These are phyloP conservation scores for Mugil cephalus DNA, from an alignment of 2,113 vertebrate genomes.

Conservation along the genomic window DNA sequence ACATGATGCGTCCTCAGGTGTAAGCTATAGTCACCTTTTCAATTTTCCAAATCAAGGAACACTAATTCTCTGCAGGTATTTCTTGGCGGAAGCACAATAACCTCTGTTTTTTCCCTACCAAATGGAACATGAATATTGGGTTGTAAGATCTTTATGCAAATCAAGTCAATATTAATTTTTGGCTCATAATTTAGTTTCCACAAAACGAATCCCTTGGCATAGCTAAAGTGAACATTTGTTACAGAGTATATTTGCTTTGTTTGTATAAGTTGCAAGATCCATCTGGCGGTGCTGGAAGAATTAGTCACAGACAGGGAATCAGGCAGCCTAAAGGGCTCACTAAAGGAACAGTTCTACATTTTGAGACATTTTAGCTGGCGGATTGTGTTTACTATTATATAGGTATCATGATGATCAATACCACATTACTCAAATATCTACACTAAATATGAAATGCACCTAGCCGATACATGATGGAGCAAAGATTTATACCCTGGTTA, in stretches of 20 bases:
- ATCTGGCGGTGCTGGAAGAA: conserved; percentile 66
- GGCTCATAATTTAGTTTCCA: conserved; percentile 59
- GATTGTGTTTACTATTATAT: neutral
- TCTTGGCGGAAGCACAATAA: conserved; percentile 16
- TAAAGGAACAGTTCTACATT: conserved; percentile 22
- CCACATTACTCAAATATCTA: neutral
- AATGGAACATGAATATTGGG: conserved; percentile 55
- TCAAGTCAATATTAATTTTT: conserved; percentile 69
- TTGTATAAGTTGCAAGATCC: conserved; percentile 68
- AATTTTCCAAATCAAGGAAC: conserved; percentile 42
- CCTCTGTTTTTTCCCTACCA: conserved; percentile 1
- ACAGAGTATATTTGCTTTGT: conserved; percentile 70
- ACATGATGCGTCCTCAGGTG: conserved; percentile 15
- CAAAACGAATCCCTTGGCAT: conserved; percentile 66
- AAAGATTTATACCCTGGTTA: too few relatives aligned
- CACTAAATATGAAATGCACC: neutral
- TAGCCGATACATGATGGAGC: neutral
- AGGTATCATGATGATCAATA: neutral
- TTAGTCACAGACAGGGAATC: conserved; percentile 46
- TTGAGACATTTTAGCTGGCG: conserved; percentile 9
- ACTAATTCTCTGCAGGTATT: conserved; percentile 31
- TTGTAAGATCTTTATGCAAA: conserved; percentile 64
- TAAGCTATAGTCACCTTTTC: conserved; percentile 26
- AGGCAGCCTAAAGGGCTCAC: conserved; percentile 27
- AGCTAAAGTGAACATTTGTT: conserved; percentile 74